phyloP scores from a whole-genome alignment of 2,888 invertebrate genomes.

The Papilio elwesi region DNA sequence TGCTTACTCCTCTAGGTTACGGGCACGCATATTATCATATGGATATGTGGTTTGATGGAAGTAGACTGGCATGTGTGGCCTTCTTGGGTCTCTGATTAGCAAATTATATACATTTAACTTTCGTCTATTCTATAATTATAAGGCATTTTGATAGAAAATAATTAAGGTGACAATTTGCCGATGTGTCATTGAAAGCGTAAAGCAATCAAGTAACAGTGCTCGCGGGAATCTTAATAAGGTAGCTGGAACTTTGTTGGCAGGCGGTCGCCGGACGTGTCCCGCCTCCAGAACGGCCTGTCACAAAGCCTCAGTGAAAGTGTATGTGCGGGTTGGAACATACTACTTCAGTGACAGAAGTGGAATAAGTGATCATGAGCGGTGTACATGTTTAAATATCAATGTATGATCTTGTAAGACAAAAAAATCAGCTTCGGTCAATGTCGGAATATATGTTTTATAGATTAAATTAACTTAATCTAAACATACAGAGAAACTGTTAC shows the following conservation, averaged over 20 bases:
- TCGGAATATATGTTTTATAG: no score
- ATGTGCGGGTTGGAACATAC: neutral
- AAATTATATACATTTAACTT: neutral
- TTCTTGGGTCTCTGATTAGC: no score
- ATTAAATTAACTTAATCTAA: no score
- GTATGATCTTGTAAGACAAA: no score
- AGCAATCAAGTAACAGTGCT: neutral
- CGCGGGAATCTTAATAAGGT: conserved; percentile 9
- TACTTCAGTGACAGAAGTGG: neutral
- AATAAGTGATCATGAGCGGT: neutral
- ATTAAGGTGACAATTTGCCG: conserved; percentile 8
- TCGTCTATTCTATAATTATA: neutral
- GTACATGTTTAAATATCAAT: neutral
- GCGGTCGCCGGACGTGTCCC: conserved; percentile 5
- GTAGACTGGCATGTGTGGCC: no score
- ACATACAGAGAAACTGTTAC: no score
- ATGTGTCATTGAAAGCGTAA: neutral
- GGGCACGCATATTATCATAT: no score
- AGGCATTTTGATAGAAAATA: neutral
- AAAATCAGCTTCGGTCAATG: no score
- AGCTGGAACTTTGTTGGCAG: conserved; percentile 5
- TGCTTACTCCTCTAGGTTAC: no score
- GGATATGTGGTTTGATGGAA: no score
- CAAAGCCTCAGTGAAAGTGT: neutral
- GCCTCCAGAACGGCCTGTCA: neutral